Evolutionary conservation across 53 echinoderm and acorn worm genomes (phyloP).

Genomic region (Arbacia lixula): DNA sequence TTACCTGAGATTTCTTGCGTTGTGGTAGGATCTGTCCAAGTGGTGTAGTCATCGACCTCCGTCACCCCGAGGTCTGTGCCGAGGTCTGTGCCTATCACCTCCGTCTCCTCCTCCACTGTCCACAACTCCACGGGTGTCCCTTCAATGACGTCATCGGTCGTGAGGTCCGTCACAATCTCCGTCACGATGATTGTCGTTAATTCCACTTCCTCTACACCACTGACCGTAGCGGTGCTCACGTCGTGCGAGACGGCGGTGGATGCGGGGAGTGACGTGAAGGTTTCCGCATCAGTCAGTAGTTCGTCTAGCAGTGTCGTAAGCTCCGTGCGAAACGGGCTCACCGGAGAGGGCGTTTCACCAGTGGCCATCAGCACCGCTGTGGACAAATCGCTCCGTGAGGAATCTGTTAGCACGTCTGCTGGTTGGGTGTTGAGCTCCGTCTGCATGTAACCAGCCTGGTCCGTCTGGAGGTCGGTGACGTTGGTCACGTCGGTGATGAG

Average conservation of each 20-base stretch:
- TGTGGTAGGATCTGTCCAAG: neutral
- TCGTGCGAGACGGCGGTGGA: neutral
- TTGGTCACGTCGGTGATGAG: neutral
- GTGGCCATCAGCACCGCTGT: neutral
- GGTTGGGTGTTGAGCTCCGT: too few relatives aligned
- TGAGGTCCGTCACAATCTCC: conserved; percentile 13
- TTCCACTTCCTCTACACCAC: neutral
- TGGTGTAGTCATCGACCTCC: neutral
- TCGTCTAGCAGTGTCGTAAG: neutral
- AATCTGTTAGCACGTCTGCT: neutral
- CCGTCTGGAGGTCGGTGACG: neutral
- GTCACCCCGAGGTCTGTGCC: too few relatives aligned
- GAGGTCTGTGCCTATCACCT: too few relatives aligned
- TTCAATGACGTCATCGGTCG: neutral
- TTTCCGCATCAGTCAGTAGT: neutral
- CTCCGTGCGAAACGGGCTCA: neutral
- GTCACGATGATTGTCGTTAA: neutral
- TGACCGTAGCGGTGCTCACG: neutral
- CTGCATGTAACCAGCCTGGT: too few relatives aligned
- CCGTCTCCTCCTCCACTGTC: neutral
- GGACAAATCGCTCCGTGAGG: neutral
- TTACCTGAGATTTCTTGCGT: neutral
- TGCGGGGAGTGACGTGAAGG: neutral
- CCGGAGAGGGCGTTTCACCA: conserved; percentile 24
- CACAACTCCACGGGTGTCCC: conserved; percentile 22